Evolutionary conservation across 2,797 vertebrate genomes (phyloP).

Genomic region (Clarias laeviceps): DNA sequence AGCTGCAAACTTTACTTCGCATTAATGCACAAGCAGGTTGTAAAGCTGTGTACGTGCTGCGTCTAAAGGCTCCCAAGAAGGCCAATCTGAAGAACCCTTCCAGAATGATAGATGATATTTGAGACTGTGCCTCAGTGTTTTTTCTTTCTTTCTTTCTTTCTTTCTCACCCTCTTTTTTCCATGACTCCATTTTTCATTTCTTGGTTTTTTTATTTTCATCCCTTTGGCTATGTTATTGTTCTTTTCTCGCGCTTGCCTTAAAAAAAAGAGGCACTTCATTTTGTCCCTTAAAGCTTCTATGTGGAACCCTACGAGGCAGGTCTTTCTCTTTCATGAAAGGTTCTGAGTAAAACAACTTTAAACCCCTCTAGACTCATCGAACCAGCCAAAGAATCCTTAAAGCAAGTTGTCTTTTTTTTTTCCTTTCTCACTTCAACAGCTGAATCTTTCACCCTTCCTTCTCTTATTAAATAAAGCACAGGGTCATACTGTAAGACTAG

Average conservation of each 20-base stretch:
- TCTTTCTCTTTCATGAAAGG: background rate
- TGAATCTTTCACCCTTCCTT: background rate
- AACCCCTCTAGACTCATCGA: background rate
- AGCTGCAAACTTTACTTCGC: background rate
- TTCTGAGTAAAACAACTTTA: background rate
- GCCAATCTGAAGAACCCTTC: background rate
- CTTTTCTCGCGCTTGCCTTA: background rate
- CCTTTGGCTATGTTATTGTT: background rate
- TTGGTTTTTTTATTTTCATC: background rate
- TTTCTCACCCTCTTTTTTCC: background rate
- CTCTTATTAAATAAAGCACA: background rate
- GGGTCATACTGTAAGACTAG: background rate
- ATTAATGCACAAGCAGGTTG: background rate
- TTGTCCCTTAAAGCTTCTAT: background rate
- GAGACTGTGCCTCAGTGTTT: background rate
- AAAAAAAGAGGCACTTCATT: background rate
- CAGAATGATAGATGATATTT: slow-evolving; percentile 9
- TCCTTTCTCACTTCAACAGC: background rate
- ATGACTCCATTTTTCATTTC: slow-evolving; percentile 2
- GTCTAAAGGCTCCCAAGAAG: background rate
- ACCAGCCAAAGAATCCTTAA: background rate
- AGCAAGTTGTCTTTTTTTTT: background rate
- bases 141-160: background rate
- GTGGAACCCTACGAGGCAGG: background rate
- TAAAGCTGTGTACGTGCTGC: background rate